A percentile compares a stretch with the other conserved stretches of the same genome.
Evolutionary conservation across 2,113 vertebrate genomes (phyloP).

Genomic region (Psilopogon haemacephalus): DNA sequence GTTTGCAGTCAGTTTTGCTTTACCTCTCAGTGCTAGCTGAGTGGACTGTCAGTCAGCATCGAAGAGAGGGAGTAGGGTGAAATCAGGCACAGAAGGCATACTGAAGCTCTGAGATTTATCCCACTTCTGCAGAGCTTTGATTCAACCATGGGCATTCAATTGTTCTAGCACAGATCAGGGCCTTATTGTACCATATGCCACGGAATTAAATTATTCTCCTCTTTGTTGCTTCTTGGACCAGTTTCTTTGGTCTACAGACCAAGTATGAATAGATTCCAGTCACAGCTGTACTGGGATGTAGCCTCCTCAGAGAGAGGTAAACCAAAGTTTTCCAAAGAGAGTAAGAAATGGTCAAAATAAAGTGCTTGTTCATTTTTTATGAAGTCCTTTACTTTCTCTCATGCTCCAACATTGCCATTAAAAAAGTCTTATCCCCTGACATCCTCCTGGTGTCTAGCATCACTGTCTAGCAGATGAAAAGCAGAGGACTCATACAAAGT

Average conservation of each 20-base stretch:
- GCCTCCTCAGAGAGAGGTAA: neutral
- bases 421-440: neutral
- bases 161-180: neutral
- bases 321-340: neutral
- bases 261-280: neutral
- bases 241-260: neutral
- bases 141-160: neutral
- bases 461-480: neutral
- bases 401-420: neutral
- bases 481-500: neutral
- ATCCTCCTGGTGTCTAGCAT: neutral
- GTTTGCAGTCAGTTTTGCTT: neutral
- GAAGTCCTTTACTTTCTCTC: neutral
- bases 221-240: neutral
- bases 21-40: neutral
- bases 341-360: neutral
- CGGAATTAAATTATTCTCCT: neutral
- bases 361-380: neutral
- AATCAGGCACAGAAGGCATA: neutral
- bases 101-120: neutral
- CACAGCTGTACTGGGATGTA: neutral
- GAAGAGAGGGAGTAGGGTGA: neutral
- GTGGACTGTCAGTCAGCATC: neutral
- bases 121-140: rapidly evolving
- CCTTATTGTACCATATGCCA: neutral